These are phyloP conservation scores for Paedocypris sp. DNA, from an alignment of 2,113 vertebrate species.

Conservation along the genomic window DNA sequence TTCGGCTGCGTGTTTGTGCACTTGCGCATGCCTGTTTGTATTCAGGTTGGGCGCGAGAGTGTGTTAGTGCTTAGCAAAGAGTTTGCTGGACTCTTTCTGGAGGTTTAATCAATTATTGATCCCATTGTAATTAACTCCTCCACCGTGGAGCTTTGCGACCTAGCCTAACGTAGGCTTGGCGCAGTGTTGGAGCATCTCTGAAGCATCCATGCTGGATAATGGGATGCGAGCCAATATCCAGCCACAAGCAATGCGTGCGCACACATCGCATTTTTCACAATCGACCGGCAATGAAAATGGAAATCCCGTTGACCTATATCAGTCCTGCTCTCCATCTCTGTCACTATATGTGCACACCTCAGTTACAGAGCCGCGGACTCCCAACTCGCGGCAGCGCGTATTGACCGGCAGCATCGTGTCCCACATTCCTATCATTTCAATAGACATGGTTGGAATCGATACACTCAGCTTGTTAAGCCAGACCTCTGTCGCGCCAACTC, in stretches of 20 bases:
- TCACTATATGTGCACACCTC: background rate
- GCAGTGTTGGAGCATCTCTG: background rate
- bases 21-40: background rate
- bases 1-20: constrained; percentile 49
- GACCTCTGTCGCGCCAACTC: background rate
- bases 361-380: no score
- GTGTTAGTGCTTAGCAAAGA: constrained; percentile 57
- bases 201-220: background rate
- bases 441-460: constrained; percentile 23
- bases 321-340: background rate
- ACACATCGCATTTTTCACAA: background rate
- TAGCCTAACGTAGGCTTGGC: constrained; percentile 21
- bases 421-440: constrained; percentile 15
- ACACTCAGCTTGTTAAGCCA: background rate
- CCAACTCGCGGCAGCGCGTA: background rate
- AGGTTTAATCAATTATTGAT: constrained; percentile 68
- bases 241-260: background rate
- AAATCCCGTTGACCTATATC: constrained; percentile 19
- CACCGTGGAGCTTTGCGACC: constrained; percentile 33
- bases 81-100: constrained; percentile 53
- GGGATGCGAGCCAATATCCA: constrained; percentile 13
- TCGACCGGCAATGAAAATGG: constrained; percentile 2
- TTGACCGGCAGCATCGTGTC: background rate
- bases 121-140: constrained; percentile 60
- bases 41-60: background rate